A percentile compares a stretch with the other conserved stretches of the same genome.
phyloP scores from a whole-genome alignment of 2,797 vertebrate genomes.

The Rhinophrynus dorsalis region DNA sequence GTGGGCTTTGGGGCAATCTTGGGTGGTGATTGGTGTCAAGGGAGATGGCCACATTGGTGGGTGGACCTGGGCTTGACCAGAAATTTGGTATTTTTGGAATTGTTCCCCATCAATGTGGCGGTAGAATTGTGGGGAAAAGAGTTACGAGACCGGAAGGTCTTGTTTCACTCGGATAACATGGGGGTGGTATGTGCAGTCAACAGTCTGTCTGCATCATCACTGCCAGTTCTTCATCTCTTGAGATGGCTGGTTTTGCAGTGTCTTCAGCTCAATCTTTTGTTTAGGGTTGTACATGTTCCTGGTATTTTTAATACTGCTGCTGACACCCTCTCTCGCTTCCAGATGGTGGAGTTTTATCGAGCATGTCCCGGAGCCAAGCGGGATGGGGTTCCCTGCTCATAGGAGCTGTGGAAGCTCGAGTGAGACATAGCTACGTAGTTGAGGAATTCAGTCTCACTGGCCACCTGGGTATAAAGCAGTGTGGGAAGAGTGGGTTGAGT shows the following conservation, averaged over 20 bases:
- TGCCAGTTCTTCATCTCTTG: not conserved
- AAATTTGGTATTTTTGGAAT: not conserved
- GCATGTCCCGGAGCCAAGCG: no score
- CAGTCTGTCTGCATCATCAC: not conserved
- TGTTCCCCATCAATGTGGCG: not conserved
- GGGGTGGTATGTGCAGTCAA: not conserved
- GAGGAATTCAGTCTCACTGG: no score
- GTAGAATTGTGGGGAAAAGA: not conserved
- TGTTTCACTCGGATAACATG: not conserved
- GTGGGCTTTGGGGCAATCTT: not conserved
- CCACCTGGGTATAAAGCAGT: no score
- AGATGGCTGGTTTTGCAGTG: not conserved
- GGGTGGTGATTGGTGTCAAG: not conserved
- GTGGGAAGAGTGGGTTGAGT: no score
- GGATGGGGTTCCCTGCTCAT: no score
- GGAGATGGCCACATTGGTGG: not conserved
- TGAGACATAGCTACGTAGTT: no score
- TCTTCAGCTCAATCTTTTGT: not conserved
- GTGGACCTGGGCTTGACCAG: not conserved
- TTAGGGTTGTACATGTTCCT: no score
- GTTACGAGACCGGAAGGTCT: not conserved
- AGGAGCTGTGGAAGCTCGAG: no score
- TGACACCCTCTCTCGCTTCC: no score
- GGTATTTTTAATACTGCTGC: no score
- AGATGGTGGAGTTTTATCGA: no score